Conservation (phyloP, 2,888 invertebrate genomes). For the Cerastis rubricosa region DNA sequence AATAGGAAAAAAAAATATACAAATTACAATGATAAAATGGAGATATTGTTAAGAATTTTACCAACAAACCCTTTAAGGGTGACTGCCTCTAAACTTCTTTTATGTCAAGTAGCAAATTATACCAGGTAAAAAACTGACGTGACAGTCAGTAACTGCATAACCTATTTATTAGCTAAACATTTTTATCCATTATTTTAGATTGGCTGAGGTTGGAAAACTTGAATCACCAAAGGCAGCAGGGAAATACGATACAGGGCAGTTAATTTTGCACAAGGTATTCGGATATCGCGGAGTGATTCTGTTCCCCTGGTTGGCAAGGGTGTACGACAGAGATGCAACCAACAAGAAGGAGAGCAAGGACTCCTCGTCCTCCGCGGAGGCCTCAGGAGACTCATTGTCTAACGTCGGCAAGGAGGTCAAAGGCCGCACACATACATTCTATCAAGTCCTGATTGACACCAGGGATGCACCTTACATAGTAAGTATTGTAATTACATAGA, state of each 20-base stretch:
- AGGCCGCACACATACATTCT: conserved; percentile 98
- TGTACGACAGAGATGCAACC: conserved; percentile 97
- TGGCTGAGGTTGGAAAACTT: conserved; percentile 98
- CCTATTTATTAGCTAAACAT: conserved; percentile 68
- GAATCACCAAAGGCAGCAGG: conserved; percentile 96
- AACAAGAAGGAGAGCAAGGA: conserved; percentile 91
- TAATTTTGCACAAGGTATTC: conserved; percentile 98
- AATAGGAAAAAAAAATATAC: conserved; percentile 79
- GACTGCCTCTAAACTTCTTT: conserved; percentile 82
- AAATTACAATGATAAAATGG: conserved; percentile 89
- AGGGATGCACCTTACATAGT: conserved; percentile 99
- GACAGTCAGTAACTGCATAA: conserved; percentile 80
- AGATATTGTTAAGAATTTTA: conserved; percentile 87
- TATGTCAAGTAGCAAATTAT: conserved; percentile 86
- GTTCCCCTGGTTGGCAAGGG: conserved; percentile 99
- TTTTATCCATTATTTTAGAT: conserved; percentile 88
- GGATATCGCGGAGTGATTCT: conserved; percentile 99
- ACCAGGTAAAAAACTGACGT: conserved; percentile 79
- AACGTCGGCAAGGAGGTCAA: conserved; percentile 96
- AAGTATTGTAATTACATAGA: conserved; percentile 82
- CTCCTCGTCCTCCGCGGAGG: conserved; percentile 73
- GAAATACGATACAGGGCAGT: conserved; percentile 98
- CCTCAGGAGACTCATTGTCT: conserved; percentile 83
- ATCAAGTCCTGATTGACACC: conserved; percentile 99
- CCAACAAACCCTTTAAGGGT: conserved; percentile 82